A percentile compares a stretch with the other conserved stretches of the same genome.
phyloP scores from a whole-genome alignment of 2,888 invertebrate genomes.

The Andrena camellia region DNA sequence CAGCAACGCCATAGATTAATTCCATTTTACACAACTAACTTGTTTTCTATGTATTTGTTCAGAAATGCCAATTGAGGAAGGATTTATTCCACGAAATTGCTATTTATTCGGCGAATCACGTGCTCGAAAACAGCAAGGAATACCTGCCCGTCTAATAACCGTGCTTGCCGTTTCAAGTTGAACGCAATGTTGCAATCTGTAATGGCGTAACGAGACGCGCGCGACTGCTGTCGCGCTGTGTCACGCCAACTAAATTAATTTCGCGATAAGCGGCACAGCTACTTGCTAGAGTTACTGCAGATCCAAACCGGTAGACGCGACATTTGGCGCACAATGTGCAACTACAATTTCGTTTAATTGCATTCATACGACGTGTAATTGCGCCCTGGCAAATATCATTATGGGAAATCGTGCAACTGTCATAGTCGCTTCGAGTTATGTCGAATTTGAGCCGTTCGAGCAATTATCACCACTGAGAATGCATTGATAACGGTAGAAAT shows the following conservation, averaged over 20 bases:
- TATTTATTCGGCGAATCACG: background rate
- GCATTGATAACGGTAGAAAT: background rate
- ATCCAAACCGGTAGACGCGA: constrained; percentile 30
- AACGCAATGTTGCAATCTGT: constrained; percentile 45
- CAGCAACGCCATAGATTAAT: too few relatives aligned
- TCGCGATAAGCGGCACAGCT: constrained; percentile 56
- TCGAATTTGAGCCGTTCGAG: background rate
- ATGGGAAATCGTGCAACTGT: constrained; percentile 3
- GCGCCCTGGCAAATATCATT: background rate
- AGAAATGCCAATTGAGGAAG: background rate
- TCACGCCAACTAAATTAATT: constrained; percentile 71
- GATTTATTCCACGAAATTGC: background rate
- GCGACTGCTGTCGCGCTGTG: constrained; percentile 48
- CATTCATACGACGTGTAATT: constrained; percentile 33
- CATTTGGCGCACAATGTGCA: background rate
- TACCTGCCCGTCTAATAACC: constrained; percentile 14
- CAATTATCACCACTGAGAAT: background rate
- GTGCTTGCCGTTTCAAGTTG: constrained; percentile 19
- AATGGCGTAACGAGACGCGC: constrained; percentile 31
- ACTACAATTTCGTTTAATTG: constrained; percentile 43
- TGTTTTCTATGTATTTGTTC: too few relatives aligned
- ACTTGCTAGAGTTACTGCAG: constrained; percentile 37
- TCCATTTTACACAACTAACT: too few relatives aligned
- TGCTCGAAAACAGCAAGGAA: constrained; percentile 23
- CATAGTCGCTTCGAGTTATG: background rate